Evolutionary conservation across 2,113 vertebrate species (phyloP).

Genomic region (Bettongia penicillata): DNA sequence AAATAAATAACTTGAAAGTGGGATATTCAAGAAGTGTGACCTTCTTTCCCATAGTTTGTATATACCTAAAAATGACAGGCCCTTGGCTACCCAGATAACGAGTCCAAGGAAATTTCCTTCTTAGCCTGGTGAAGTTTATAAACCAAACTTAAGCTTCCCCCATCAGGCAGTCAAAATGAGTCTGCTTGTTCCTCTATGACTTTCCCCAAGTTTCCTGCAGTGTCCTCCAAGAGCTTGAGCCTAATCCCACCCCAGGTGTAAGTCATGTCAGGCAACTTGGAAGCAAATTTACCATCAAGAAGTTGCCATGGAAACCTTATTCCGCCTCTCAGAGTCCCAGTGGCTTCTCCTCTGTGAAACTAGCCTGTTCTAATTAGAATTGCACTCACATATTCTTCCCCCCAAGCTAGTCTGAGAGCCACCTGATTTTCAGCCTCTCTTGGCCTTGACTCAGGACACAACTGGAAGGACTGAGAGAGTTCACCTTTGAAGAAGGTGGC

Average conservation of each 20-base stretch:
- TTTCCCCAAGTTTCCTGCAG: fast-evolving
- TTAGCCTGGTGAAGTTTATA: not conserved
- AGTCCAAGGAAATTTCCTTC: not conserved
- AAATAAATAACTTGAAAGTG: not conserved
- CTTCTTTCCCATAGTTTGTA: not conserved
- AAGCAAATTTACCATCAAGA: conserved; percentile 31
- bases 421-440: not conserved
- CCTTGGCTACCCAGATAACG: not conserved
- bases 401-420: not conserved
- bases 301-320: conserved; percentile 70
- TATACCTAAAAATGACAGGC: not conserved
- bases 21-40: not conserved
- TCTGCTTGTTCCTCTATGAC: not conserved
- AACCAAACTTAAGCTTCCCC: not conserved
- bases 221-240: conserved; percentile 17
- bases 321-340: conserved; percentile 30
- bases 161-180: not conserved
- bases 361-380: not conserved
- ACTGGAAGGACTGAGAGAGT: not conserved
- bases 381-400: not conserved
- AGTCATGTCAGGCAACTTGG: conserved; percentile 68
- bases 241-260: not conserved
- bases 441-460: not conserved
- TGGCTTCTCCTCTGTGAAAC: not conserved
- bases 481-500: not conserved